These are phyloP conservation scores for Athalia rosae DNA, from an alignment of 2,888 invertebrate genomes.

Conservation along the genomic window DNA sequence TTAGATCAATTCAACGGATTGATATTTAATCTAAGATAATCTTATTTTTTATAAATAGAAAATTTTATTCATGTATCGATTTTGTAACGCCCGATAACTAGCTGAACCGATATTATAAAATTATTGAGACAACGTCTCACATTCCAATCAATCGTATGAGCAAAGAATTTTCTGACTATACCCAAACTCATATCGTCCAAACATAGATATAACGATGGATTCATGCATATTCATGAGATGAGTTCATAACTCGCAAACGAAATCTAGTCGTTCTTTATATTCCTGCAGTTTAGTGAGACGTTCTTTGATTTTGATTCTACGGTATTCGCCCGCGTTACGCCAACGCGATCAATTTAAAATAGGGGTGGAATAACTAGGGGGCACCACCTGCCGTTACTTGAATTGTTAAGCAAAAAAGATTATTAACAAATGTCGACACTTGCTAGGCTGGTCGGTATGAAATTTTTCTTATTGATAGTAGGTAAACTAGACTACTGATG, in stretches of 20 bases:
- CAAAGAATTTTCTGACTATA: not conserved
- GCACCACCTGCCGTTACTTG: constrained; percentile 24
- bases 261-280: not conserved
- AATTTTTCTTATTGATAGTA: not conserved
- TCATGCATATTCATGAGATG: constrained; percentile 5
- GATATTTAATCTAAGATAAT: constrained; percentile 25
- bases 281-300: not conserved
- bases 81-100: not conserved
- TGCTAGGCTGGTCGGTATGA: constrained; percentile 11
- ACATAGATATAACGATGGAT: not conserved
- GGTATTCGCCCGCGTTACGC: not conserved
- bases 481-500: too few species aligned
- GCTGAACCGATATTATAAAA: not conserved
- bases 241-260: not conserved
- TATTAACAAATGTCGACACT: too few species aligned
- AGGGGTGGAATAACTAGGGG: not conserved
- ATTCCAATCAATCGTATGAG: constrained; percentile 3
- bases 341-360: not conserved
- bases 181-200: not conserved
- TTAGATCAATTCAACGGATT: constrained; percentile 15
- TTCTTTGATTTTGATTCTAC: constrained; percentile 5
- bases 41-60: not conserved
- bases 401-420: not conserved
- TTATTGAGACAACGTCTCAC: not conserved
- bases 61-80: not conserved